Evolutionary conservation across 1,140 invertebrate species (phyloP), one percentile per base, ranked within the genome.

Genomic region (Scaptomyza montana): DNA sequence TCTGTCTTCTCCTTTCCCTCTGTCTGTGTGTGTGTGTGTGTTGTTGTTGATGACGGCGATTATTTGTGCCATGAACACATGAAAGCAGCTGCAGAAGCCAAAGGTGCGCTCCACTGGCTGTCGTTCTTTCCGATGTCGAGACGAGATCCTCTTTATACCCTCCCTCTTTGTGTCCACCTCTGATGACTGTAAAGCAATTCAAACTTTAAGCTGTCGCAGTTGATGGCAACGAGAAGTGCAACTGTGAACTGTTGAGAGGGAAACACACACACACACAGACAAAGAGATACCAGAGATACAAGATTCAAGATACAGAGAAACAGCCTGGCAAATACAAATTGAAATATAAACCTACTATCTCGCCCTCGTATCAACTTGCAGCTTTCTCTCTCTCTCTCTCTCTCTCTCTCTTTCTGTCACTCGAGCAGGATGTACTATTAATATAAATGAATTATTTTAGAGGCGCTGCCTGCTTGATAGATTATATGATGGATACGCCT

Each of bases 21-120:
- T 62, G 57, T 69, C 41, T 43, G 12, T n/a, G 39, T n/a, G 39
- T 43, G 60, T 64, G 49, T 61, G 30, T n/a, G 59, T 70, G 54
- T 69, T 84, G 80, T 84, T 84, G 80, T 84, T 84, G 80, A 84
- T 84, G 80, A 84, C 80, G 72, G 80, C 80, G 80, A 84, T 84
- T 84, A 84, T 84, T 84, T 84, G 80, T 80, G 80, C 80, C 76
- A 82, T 81, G 79, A 84, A 84, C 80, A 84, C 81, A 84, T 84
- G 80, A 82, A 85, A 84, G 80, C 80, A 80, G 73, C 77, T 80
- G 80, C 77, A 84, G 70, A 73, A 73, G 64, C 70, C 43, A 85
- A 84, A 84, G 80, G 80, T 84, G 80, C 79, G 79, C 77, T 79
- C 79, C 77, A 80, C 78, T 77, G 80, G 78, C 74, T 80, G 62